These are phyloP conservation scores for Myopa testacea DNA, from an alignment of 2,888 invertebrate species.

Conservation along the genomic window DNA sequence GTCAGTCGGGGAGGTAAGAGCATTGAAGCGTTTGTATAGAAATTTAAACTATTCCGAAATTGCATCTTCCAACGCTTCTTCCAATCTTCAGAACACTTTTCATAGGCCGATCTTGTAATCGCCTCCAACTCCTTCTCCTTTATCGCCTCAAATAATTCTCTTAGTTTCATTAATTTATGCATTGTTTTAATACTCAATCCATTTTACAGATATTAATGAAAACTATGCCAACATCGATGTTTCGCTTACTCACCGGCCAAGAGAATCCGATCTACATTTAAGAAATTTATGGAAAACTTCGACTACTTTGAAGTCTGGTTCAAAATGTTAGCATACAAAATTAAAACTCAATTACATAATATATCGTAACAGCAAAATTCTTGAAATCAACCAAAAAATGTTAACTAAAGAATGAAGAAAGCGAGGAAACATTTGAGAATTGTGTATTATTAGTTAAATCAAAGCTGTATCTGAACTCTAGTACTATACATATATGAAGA, in stretches of 20 bases:
- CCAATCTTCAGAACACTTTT: too few relatives aligned
- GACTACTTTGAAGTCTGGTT: not conserved
- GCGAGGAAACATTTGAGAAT: constrained; percentile 7
- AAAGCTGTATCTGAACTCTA: not conserved
- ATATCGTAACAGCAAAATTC: not conserved
- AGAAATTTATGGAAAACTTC: constrained; percentile 51
- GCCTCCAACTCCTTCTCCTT: too few relatives aligned
- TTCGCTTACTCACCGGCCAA: constrained; percentile 97
- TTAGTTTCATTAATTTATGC: constrained; percentile 5
- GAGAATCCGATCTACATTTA: constrained; percentile 99
- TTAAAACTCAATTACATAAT: not conserved
- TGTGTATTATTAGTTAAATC: constrained; percentile 10
- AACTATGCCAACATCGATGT: constrained; percentile 99
- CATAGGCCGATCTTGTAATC: too few relatives aligned
- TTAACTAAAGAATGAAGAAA: constrained; percentile 17
- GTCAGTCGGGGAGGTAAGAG: constrained; percentile 95
- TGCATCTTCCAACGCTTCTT: too few relatives aligned
- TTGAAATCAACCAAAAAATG: constrained; percentile 3
- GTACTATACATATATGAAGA: not conserved
- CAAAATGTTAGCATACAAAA: not conserved
- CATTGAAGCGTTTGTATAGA: not conserved
- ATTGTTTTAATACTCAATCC: not conserved
- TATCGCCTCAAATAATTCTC: too few relatives aligned
- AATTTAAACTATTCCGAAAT: too few relatives aligned
- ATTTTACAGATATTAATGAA: constrained; percentile 95